Conservation (phyloP, 2,888 invertebrate genomes). For the Watsonalla binaria region DNA sequence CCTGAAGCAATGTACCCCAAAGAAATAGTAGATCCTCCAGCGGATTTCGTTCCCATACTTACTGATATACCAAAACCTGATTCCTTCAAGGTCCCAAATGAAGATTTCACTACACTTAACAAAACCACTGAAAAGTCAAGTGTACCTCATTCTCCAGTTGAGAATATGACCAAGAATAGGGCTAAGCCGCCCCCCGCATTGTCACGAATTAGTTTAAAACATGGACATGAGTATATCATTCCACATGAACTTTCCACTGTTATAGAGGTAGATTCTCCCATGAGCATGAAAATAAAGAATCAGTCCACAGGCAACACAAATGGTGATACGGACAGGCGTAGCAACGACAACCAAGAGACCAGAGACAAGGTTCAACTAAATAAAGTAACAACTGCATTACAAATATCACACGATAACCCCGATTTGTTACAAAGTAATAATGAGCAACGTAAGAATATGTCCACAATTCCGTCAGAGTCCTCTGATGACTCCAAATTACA, state of each 20-base stretch:
- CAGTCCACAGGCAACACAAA: conserved; percentile 38
- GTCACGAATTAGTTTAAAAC: conserved; percentile 54
- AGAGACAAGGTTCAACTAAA: conserved; percentile 8
- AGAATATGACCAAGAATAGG: conserved; percentile 31
- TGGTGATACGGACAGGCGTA: conserved; percentile 18
- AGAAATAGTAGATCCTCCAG: conserved; percentile 13
- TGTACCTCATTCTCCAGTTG: conserved; percentile 15
- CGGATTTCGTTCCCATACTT: conserved; percentile 44
- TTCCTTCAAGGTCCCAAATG: conserved; percentile 21
- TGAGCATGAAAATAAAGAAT: conserved; percentile 68
- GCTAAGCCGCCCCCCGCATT: conserved; percentile 66
- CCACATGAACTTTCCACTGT: conserved; percentile 84
- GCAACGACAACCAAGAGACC: conserved; percentile 10
- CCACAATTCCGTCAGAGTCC: conserved; percentile 33
- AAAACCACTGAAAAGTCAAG: conserved; percentile 13
- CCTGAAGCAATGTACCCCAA: conserved; percentile 12
- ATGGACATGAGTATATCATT: conserved; percentile 44
- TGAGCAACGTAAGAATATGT: conserved; percentile 16
- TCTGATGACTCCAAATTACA: conserved; percentile 56
- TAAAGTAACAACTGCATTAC: conserved; percentile 5
- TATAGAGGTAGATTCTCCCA: conserved; percentile 83
- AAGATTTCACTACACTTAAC: conserved; percentile 4
- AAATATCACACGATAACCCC: conserved; percentile 27
- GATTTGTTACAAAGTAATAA: conserved; percentile 40
- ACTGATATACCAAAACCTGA: conserved; percentile 55